phyloP scores from a whole-genome alignment of 1,140 invertebrate species.

The Aphaenogaster floridana region DNA sequence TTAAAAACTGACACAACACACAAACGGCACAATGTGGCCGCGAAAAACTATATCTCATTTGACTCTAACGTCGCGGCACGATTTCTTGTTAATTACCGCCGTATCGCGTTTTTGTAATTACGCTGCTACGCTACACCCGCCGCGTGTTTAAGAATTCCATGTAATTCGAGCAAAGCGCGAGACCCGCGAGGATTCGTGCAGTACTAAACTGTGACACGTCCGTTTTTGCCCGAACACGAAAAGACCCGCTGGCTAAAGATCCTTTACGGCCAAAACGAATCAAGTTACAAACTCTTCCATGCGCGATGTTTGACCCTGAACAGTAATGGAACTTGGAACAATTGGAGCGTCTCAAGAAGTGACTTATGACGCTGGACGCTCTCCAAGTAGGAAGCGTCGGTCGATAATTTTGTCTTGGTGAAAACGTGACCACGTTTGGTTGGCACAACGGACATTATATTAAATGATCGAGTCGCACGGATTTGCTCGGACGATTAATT shows the following conservation, averaged over 20 bases:
- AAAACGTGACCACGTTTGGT: constrained; percentile 44
- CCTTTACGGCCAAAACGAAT: constrained; percentile 16
- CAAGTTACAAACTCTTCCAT: constrained; percentile 58
- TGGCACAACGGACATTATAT: constrained; percentile 21
- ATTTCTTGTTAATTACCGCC: constrained; percentile 59
- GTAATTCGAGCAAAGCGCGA: constrained; percentile 24
- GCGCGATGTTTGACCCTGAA: constrained; percentile 46
- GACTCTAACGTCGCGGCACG: constrained; percentile 30
- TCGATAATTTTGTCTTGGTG: constrained; percentile 31
- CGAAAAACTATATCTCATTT: constrained; percentile 62
- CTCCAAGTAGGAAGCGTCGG: constrained; percentile 34
- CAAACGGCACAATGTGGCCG: background rate
- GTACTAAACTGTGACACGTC: constrained; percentile 21
- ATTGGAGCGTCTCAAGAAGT: constrained; percentile 44
- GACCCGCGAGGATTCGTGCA: constrained; percentile 19
- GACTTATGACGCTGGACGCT: constrained; percentile 49
- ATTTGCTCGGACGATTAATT: constrained; percentile 29
- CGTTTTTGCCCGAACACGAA: constrained; percentile 34
- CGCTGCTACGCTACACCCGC: background rate
- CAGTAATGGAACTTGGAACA: constrained; percentile 58
- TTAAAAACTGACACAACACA: constrained; percentile 18
- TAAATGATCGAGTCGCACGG: constrained; percentile 6
- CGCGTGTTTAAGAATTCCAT: constrained; percentile 49
- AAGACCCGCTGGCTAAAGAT: constrained; percentile 27
- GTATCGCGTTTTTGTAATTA: constrained; percentile 60